Evolutionary conservation across 2,888 invertebrate genomes (phyloP), one percentile per base, ranked within the genome.

Genomic region (Hirtodrosophila trivittata): DNA sequence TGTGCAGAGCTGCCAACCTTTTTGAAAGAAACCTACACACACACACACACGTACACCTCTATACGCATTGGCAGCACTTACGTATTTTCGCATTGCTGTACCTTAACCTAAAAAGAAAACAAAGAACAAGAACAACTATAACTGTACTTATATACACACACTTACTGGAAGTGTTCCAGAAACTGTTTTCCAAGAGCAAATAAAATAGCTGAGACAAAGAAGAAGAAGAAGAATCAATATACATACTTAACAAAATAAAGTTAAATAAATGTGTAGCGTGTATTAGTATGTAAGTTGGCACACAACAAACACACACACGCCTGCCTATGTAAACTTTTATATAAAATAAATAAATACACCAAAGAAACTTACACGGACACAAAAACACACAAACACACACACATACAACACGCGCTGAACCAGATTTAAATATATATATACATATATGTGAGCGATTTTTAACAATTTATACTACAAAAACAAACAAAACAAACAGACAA

Each of bases 41-140:
- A 60, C 25, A 37, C 32, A 33, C 14, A 43, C 12, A 42, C 4
- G 13, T 7, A 52, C 18, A 65, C 33, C 69, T 58, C 18, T 10
- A 38, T 30, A 50, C 10, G 46, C 33, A 59, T 83, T 83, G 77
- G 77, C 84, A 72, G 58, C 32, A 66, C 64, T 69, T 82, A 86
- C 80, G 63, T 72, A 2, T 83, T 65, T 83, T 83, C 86, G 83
- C 83, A 81, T 81, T 85, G 85, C 86, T 86, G 81, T 84, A 86
- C 82, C 86, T 82, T 67, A 66, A 73, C 5, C 18, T 64, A 63
- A 55, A 33, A 47, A 43, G 37, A 37, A 60, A 47, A 43, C 42
- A 37, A 60, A 51, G 60, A 72, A 56, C 38, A 66, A 65, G 42
- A 55, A 54, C 55, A 62, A 56, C 73, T 76, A 64, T 76, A 76